Percentiles rank a stretch among this genome's conserved stretches.
Evolutionary conservation across 2,888 invertebrate species (phyloP).

Genomic region (Plusia festucae): DNA sequence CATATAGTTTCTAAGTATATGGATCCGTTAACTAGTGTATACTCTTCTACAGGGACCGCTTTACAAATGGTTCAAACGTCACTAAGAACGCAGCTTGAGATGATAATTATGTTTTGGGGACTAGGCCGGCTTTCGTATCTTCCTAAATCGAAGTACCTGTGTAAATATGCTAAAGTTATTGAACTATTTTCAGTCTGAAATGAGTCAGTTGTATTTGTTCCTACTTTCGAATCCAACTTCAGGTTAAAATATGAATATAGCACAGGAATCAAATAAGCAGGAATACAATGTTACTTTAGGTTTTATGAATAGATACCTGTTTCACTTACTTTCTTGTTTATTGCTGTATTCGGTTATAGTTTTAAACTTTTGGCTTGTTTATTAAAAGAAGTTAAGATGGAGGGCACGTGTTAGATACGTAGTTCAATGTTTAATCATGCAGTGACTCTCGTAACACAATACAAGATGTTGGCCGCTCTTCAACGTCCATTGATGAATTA

Average conservation of each 20-base stretch:
- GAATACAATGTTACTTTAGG: no score
- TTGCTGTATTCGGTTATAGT: no score
- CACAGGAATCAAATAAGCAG: no score
- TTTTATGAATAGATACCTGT: no score
- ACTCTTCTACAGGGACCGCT: no score
- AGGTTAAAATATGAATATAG: no score
- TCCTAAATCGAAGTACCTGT: neutral
- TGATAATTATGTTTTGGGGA: neutral
- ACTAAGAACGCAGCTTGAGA: neutral
- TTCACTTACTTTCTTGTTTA: no score
- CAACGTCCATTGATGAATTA: slow-evolving; percentile 20
- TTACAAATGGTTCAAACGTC: neutral
- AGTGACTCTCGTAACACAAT: neutral
- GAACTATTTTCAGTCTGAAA: no score
- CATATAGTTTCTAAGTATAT: no score
- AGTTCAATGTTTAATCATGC: neutral
- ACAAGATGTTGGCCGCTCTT: neutral
- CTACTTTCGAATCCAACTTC: no score
- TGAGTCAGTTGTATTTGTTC: neutral
- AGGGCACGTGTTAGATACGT: neutral
- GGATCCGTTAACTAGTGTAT: no score
- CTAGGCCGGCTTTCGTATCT: neutral
- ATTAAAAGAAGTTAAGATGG: neutral
- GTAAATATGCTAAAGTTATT: no score
- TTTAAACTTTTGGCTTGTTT: neutral